Conservation (phyloP, 2,888 invertebrate species). For the Barypeithes pellucidus region DNA sequence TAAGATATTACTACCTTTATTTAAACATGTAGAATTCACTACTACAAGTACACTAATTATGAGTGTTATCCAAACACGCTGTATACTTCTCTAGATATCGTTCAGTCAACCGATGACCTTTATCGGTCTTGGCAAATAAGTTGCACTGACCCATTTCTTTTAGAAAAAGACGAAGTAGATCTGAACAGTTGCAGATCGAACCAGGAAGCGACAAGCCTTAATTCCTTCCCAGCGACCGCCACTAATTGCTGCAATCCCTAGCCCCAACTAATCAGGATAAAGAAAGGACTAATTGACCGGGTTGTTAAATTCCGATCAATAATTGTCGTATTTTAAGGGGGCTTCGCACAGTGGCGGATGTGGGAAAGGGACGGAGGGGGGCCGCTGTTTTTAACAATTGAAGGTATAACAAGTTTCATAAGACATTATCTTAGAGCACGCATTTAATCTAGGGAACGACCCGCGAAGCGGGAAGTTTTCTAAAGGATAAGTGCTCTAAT, state of each 20-base stretch:
- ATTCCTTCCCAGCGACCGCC: conserved; percentile 26
- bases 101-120: too few species aligned
- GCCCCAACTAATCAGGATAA: conserved; percentile 41
- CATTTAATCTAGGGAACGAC: too few species aligned
- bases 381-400: too few species aligned
- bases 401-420: too few species aligned
- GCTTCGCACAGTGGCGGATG: not conserved
- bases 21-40: too few species aligned
- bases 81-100: too few species aligned
- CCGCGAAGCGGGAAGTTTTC: too few species aligned
- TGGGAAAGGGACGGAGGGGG: not conserved
- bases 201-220: conserved; percentile 16
- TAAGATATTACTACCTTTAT: too few species aligned
- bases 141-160: not conserved
- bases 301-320: conserved; percentile 43
- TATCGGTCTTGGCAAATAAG: not conserved
- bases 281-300: conserved; percentile 47
- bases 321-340: conserved; percentile 40
- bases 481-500: too few species aligned
- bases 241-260: conserved; percentile 47
- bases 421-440: too few species aligned
- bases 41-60: too few species aligned
- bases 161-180: conserved; percentile 19
- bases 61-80: too few species aligned
- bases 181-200: conserved; percentile 38